Base-by-base conservation (phyloP, 2,113 vertebrate species). In the Pachypanchax playfairii region DNA sequence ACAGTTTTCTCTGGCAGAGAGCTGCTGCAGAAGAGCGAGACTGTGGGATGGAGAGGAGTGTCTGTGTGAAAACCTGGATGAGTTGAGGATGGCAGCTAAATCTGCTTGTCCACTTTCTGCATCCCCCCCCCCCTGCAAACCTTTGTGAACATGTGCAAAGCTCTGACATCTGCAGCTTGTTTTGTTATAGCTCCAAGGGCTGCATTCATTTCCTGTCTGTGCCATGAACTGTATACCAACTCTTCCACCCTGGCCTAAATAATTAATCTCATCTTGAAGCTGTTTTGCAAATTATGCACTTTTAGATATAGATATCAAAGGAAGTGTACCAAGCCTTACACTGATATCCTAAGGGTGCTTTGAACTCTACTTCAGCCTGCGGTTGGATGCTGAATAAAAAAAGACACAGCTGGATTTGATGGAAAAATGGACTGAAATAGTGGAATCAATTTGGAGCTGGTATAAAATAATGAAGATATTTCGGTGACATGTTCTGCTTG, bases 301-400 rank as follows among this genome's bases (percentile, higher is more conserved):
- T 85, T 85, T 82, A 92, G 86, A 91, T 91, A 88, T 64, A 70
- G 5, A 81, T 87, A 90, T 88, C 75, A 87, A 90, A 90, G 78
- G 25, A 55, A 65, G 70, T 11, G 33, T 73, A 72, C 55, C 62
- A 6, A 59, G 55, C 54, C n/a, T 55, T 78, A 77, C 77, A 64
- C 80, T 61, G 77, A 67, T 85, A 60, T 82, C 89, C 90, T 73
- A 63, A 73, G 88, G 92, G 90, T 43, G 17, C 86, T 90, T 90
- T 44, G 35, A 53, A 20, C 54, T 42, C 5, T 0, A 7, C 41
- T 55, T 44, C 42, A 58, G 70, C 65, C 73, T 15, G 24, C 4
- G 36, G 67, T 57, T 52, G 29, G 5, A 71, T 64, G 52, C 35
- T 48, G 46, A 38, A 47, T 43, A 65, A 44, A 4, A 38, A 58